Evolutionary conservation across 2,888 invertebrate genomes (phyloP), one percentile per base, ranked within the genome.

Genomic region (Acronicta leporina): DNA sequence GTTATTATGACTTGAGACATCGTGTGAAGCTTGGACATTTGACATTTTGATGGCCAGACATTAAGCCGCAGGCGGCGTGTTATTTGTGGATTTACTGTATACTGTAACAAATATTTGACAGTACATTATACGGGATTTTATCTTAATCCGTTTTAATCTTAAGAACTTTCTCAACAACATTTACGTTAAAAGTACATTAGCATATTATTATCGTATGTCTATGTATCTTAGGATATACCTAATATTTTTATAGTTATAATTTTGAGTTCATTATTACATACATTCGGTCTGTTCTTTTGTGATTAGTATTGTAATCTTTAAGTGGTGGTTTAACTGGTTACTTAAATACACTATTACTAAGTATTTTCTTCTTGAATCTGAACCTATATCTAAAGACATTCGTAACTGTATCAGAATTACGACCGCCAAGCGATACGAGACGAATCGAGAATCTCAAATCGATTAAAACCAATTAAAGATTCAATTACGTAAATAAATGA

Each of bases 391-490:
- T n/a, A 51, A 44, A 14, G 16, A 44, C 43, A 45, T 49, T 45
- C 9, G 51, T 65, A 58, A 65, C 46, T 67, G 52, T 73, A 60
- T 15, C 20, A 30, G 41, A 49, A 66, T 52, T 35, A 46, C 27
- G 25, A 33, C 14, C 46, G 51, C 9, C 43, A 56, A 15, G 42
- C 16, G 27, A 43, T 51, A 30, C 61, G 68, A 72, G 27, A 66
- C 60, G 68, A 69, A 67, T 56, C 33, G 55, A 41, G 68, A 67
- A 73, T 73, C 25, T 67, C 41, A n/a, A 27, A 66, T 20, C 60
- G 41, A 53, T 68, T 68, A 11, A 38, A 47, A 66, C 35, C 48
- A 51, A 60, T 56, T 66, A 43, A 20, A 33, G n/a, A 65, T 65
- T 35, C 46, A 13, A 63, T 70, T 70, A 51, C 64, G 64, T 13